Evolutionary conservation across 2,797 vertebrate genomes (phyloP).

Genomic region (Lagorchestes hirsutus): DNA sequence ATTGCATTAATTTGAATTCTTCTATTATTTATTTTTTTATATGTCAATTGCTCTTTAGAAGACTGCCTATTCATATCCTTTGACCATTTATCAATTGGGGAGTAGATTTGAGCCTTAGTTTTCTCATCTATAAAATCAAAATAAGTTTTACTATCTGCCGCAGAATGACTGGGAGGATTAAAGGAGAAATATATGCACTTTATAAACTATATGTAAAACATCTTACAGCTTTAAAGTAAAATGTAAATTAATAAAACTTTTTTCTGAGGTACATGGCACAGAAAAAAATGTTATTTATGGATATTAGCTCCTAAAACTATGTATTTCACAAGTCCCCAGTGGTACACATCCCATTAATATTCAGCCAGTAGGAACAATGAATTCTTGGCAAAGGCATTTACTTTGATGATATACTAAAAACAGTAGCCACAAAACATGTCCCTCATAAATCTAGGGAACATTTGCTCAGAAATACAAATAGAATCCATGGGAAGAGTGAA

Average conservation of each 20-base stretch:
- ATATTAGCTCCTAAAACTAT: not conserved
- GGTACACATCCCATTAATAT: not conserved
- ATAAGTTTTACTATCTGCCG: not conserved
- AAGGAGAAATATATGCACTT: not conserved
- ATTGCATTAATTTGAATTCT: not conserved
- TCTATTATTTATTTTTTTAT: not conserved
- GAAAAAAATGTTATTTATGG: not conserved
- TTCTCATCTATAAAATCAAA: not conserved
- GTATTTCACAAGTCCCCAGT: not conserved
- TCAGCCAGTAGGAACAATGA: not conserved
- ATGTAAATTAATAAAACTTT: not conserved
- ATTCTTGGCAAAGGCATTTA: not conserved
- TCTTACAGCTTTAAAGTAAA: not conserved
- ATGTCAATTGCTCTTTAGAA: not conserved
- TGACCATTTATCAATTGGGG: not conserved
- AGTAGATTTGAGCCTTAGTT: not conserved
- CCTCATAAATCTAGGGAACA: not conserved
- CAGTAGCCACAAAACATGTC: not conserved
- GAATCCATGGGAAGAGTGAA: not conserved
- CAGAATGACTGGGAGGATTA: not conserved
- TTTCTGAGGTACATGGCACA: not conserved
- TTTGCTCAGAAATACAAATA: not conserved
- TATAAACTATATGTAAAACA: slow-evolving; percentile 28
- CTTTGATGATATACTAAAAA: not conserved
- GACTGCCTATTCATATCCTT: not conserved